These are phyloP conservation scores for Polydrusus pterygomalis DNA, from an alignment of 2,888 invertebrate species.

Conservation along the genomic window DNA sequence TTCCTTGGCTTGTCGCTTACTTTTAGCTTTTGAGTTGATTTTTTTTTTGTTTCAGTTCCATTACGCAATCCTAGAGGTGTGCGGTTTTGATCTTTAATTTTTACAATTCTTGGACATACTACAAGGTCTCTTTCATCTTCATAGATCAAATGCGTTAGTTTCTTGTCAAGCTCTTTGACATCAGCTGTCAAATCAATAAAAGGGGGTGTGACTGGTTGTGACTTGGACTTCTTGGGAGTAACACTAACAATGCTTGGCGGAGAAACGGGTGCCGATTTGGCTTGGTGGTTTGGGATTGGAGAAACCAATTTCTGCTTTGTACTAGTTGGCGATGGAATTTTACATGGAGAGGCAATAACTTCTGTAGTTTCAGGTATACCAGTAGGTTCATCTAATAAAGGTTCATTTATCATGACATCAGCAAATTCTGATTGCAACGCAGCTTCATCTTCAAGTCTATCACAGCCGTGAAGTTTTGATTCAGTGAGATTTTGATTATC, in stretches of 20 bases:
- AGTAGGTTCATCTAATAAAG: background rate
- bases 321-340: background rate
- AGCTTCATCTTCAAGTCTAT: background rate
- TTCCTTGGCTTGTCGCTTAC: slow-evolving; percentile 68
- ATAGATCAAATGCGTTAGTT: slow-evolving; percentile 76
- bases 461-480: background rate
- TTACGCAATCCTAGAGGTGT: slow-evolving; percentile 66
- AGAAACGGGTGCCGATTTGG: slow-evolving; percentile 33
- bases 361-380: background rate
- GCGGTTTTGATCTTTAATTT: slow-evolving; percentile 62
- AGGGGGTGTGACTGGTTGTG: slow-evolving; percentile 56
- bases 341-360: background rate
- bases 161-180: slow-evolving; percentile 69
- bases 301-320: slow-evolving; percentile 1
- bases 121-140: slow-evolving; percentile 73
- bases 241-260: slow-evolving; percentile 26
- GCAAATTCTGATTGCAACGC: background rate
- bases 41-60: slow-evolving; percentile 60
- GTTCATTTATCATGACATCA: background rate
- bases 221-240: slow-evolving; percentile 50
- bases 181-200: slow-evolving; percentile 61
- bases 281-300: background rate
- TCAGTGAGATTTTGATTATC: background rate
- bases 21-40: slow-evolving; percentile 62
- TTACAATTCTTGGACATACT: slow-evolving; percentile 64